Evolutionary conservation across 2,888 invertebrate species (phyloP), one percentile per base, ranked within the genome.

Genomic region (Tetragonisca angustula): DNA sequence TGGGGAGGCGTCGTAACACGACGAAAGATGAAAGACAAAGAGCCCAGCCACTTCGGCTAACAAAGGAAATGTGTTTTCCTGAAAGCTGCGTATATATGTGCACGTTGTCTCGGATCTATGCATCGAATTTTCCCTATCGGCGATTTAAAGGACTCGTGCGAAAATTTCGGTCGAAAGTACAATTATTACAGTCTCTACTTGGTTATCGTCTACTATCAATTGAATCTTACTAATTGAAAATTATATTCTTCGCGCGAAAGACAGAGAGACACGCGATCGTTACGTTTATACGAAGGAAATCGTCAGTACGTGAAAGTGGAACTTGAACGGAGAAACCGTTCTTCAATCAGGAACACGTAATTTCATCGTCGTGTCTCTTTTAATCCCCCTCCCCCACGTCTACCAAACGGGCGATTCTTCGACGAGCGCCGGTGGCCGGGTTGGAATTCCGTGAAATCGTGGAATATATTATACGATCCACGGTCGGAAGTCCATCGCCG

Each of bases 11-110:
- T 76, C 83, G 76, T 74, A 79, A 84, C 85, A 77, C n/a, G 52
- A 83, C 81, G 87, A 88, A 90, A 91, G 91, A 93, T 93, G 92
- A 93, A 93, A 93, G 92, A 93, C 93, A 92, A 92, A 92, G 90
- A 86, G 81, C 73, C 76, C 56, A 3, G 89, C 88, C 87, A 79
- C 81, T 83, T 67, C 24, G 84, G 67, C 74, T 82, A 84, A 90
- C 89, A 82, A 88, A 87, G 85, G 79, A 86, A 84, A 88, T 79
- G 72, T 85, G 81, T 82, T 89, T 87, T 71, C 80, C 72, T 52
- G 64, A 81, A 81, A 77, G 80, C 71, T 54, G 9, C 43, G 36
- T 32, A 36, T 6, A 32, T 65, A 43, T 67, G 27, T 67, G 27
- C 71, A 6, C 15, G 59, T 17, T 19, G 15, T 9, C 36, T 32